Evolutionary conservation across 1,140 invertebrate species (phyloP).

Genomic region (Globodera rostochiensis): DNA sequence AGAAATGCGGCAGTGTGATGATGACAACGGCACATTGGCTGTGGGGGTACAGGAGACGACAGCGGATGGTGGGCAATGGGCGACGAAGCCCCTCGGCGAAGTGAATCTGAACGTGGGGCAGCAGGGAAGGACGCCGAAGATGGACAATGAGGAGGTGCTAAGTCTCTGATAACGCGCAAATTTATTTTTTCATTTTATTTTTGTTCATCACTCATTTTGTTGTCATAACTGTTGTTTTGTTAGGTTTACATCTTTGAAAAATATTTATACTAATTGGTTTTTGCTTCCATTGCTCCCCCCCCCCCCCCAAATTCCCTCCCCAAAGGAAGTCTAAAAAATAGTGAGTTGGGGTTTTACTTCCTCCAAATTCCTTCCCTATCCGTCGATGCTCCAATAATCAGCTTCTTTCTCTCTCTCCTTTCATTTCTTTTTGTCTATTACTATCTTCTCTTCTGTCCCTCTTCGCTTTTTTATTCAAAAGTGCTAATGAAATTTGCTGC

Average conservation of each 20-base stretch:
- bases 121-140: not conserved
- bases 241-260: not conserved
- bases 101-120: conserved; percentile 10
- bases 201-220: not conserved
- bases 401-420: not conserved
- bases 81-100: not conserved
- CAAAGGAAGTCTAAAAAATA: not conserved
- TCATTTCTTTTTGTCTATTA: not conserved
- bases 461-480: not conserved
- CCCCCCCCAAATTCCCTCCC: too few species aligned
- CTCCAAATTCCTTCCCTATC: not conserved
- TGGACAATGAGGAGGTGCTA: not conserved
- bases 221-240: not conserved
- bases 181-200: not conserved
- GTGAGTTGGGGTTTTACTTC: not conserved
- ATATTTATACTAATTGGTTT: too few species aligned
- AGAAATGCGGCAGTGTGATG: not conserved
- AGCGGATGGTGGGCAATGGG: not conserved
- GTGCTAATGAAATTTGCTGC: conserved; percentile 3
- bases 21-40: not conserved
- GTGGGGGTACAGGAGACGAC: not conserved
- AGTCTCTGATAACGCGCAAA: too few species aligned
- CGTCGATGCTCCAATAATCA: not conserved
- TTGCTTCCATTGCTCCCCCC: too few species aligned
- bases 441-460: not conserved